phyloP scores from a whole-genome alignment of 2,888 invertebrate genomes.

The Bugula neritina region DNA sequence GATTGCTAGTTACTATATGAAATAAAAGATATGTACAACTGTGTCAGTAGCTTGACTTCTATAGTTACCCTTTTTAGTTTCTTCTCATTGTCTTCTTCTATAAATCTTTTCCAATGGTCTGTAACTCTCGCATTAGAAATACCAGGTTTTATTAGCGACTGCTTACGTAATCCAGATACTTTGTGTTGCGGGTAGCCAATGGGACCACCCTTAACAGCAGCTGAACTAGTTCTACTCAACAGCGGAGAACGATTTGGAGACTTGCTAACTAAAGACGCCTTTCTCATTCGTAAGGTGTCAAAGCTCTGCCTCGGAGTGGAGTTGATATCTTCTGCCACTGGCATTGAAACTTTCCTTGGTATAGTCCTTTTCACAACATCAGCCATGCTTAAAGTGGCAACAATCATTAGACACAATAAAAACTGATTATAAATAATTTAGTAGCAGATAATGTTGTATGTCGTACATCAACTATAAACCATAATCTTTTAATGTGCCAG shows the following conservation, averaged over 20 bases:
- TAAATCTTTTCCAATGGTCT: slow-evolving; percentile 2
- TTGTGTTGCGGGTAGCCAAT: not conserved
- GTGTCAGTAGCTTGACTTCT: no score
- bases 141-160: not conserved
- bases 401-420: no score
- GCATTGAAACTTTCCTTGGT: not conserved
- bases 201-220: not conserved
- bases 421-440: no score
- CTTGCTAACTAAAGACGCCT: not conserved
- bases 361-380: not conserved
- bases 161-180: not conserved
- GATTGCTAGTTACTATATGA: not conserved
- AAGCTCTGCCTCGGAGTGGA: not conserved
- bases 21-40: not conserved
- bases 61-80: slow-evolving; percentile 12
- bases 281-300: not conserved
- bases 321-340: not conserved
- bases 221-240: not conserved
- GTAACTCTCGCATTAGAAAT: not conserved
- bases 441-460: no score
- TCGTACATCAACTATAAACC: no score
- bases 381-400: not conserved
- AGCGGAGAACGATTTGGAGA: not conserved
- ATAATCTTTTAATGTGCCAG: no score
- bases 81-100: not conserved